These are phyloP conservation scores for Varecia variegata DNA, from an alignment of 2,797 vertebrate genomes.

Conservation along the genomic window DNA sequence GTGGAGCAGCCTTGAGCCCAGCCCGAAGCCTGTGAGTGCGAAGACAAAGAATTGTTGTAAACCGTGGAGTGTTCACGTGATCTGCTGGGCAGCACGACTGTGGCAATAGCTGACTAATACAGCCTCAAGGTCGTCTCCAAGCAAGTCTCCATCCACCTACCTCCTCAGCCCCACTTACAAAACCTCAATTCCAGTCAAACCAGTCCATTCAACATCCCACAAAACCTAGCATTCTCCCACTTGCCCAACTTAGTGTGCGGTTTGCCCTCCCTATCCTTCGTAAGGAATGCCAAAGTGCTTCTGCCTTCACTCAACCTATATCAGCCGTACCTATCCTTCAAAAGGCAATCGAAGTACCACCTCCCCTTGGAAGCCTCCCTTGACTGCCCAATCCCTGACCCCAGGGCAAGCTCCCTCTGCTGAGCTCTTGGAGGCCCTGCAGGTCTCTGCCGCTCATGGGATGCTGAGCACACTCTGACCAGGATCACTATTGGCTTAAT, in stretches of 20 bases:
- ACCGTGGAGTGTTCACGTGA: not conserved
- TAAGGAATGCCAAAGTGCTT: not conserved
- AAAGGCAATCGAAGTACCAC: not conserved
- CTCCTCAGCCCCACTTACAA: not conserved
- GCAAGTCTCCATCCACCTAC: not conserved
- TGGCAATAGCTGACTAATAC: constrained; percentile 8
- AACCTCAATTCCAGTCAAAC: constrained; percentile 20
- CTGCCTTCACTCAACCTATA: not conserved
- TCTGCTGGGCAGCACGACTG: not conserved
- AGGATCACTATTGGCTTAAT: not conserved
- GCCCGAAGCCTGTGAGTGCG: not conserved
- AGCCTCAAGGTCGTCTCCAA: constrained; percentile 23
- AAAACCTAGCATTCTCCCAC: not conserved
- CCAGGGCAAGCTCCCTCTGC: not conserved
- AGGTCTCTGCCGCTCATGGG: not conserved
- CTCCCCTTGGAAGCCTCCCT: not conserved
- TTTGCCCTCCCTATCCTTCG: not conserved
- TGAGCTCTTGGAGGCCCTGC: not conserved
- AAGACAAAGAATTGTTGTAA: constrained; percentile 36
- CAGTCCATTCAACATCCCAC: not conserved
- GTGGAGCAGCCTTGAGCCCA: not conserved
- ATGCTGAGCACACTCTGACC: not conserved
- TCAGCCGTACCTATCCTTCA: not conserved
- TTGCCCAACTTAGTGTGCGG: not conserved
- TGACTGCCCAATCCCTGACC: not conserved